Conservation (phyloP, 2,797 vertebrate species). For the Sorex maritimensis region DNA sequence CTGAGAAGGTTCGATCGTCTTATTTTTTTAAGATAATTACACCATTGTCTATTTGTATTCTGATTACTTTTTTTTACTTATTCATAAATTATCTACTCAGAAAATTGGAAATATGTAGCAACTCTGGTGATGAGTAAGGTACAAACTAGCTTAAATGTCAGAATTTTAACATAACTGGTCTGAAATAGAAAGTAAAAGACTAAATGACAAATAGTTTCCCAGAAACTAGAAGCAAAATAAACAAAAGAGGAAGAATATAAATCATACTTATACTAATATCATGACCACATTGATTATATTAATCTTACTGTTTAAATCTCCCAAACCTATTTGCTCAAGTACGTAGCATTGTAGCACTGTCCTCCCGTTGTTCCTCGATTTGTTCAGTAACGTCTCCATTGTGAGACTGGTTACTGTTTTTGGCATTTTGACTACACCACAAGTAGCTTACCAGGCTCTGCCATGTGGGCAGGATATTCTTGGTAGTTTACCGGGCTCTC, state of each 20-base stretch:
- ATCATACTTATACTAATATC: not conserved
- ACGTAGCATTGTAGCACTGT: not conserved
- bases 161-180: not conserved
- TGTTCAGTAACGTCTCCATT: no score
- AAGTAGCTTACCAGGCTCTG: no score
- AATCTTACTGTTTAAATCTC: not conserved
- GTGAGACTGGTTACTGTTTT: no score
- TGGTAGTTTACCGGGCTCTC: no score
- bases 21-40: not conserved
- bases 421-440: no score
- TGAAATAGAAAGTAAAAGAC: not conserved
- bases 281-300: not conserved
- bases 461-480: no score
- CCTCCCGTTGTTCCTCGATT: no score
- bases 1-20: not conserved
- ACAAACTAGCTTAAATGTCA: not conserved
- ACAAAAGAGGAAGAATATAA: not conserved
- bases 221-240: not conserved
- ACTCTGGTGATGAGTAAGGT: not conserved
- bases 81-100: not conserved
- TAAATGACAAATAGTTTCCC: not conserved
- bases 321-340: not conserved
- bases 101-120: not conserved
- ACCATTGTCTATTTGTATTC: not conserved
- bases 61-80: not conserved